A percentile compares a stretch with the other conserved stretches of the same genome.
phyloP scores from a whole-genome alignment of 2,888 invertebrate species.

The Choreutis nemorana region DNA sequence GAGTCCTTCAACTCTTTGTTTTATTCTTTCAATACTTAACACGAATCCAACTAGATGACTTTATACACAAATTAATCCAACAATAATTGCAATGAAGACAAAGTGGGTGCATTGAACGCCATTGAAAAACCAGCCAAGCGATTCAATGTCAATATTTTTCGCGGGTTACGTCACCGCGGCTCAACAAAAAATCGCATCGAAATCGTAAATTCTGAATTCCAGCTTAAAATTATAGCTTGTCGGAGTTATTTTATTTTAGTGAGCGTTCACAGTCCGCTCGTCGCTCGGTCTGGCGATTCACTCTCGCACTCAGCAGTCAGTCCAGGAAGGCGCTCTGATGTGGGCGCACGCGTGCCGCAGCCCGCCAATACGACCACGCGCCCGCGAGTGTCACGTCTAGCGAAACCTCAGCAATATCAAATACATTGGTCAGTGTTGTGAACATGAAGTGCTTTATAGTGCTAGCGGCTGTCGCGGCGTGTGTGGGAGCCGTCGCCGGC shows the following conservation, averaged over 20 bases:
- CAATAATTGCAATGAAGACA: too few relatives aligned
- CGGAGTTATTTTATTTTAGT: constrained; percentile 40
- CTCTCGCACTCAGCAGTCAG: constrained; percentile 20
- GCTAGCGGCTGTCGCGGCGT: constrained; percentile 34
- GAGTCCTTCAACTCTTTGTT: too few relatives aligned
- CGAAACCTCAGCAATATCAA: constrained; percentile 25
- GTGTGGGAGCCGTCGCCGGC: constrained; percentile 27
- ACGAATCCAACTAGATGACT: too few relatives aligned
- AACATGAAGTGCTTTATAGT: constrained; percentile 55
- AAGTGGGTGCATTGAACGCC: too few relatives aligned
- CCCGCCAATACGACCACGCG: constrained; percentile 29
- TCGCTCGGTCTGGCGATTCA: constrained; percentile 3
- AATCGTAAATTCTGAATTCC: constrained; percentile 29
- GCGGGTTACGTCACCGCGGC: too few relatives aligned
- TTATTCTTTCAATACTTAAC: too few relatives aligned
- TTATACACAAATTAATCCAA: too few relatives aligned
- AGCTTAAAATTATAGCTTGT: constrained; percentile 28
- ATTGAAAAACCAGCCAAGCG: too few relatives aligned
- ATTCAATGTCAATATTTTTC: too few relatives aligned
- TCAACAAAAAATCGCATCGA: constrained; percentile 21
- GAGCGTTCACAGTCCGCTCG: constrained; percentile 1
- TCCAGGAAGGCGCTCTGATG: constrained; percentile 52
- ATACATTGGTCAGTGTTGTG: constrained; percentile 32
- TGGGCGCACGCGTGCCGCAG: constrained; percentile 42
- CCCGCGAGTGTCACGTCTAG: constrained; percentile 38